Conservation (phyloP, 2,797 vertebrate genomes). For the Sebastes ruberrimus region DNA sequence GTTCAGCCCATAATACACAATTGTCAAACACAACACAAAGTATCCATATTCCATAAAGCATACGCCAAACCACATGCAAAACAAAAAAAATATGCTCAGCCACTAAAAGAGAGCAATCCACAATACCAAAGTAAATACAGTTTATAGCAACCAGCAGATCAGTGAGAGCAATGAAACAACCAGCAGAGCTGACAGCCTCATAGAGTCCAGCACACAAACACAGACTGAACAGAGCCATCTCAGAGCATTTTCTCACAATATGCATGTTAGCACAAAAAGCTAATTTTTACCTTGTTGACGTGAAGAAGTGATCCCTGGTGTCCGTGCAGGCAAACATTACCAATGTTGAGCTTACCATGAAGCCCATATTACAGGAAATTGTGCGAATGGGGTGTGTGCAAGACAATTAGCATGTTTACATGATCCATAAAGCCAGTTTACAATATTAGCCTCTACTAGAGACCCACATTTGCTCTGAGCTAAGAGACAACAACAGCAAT, state of each 20-base stretch:
- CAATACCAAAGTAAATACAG: not conserved
- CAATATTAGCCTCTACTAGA: not conserved
- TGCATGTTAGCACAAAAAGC: not conserved
- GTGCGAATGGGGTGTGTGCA: not conserved
- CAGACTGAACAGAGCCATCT: not conserved
- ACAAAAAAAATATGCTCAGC: not conserved
- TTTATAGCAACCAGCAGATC: not conserved
- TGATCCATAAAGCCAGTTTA: no score
- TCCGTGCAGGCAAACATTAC: not conserved
- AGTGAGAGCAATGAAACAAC: not conserved
- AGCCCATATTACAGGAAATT: not conserved
- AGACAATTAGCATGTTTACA: not conserved
- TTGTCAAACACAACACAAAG: not conserved
- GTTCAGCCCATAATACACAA: not conserved
- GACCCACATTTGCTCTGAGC: not conserved
- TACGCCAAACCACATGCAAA: not conserved
- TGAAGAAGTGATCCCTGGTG: not conserved
- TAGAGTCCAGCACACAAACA: not conserved
- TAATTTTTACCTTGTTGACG: slow-evolving; percentile 4
- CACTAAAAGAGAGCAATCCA: not conserved
- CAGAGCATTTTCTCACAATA: not conserved
- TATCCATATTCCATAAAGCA: not conserved
- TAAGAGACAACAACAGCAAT: not conserved
- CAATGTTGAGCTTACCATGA: not conserved
- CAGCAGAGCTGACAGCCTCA: not conserved